Evolutionary conservation across 2,797 vertebrate genomes (phyloP).

Genomic region (Schizopygopsis pylzovi): DNA sequence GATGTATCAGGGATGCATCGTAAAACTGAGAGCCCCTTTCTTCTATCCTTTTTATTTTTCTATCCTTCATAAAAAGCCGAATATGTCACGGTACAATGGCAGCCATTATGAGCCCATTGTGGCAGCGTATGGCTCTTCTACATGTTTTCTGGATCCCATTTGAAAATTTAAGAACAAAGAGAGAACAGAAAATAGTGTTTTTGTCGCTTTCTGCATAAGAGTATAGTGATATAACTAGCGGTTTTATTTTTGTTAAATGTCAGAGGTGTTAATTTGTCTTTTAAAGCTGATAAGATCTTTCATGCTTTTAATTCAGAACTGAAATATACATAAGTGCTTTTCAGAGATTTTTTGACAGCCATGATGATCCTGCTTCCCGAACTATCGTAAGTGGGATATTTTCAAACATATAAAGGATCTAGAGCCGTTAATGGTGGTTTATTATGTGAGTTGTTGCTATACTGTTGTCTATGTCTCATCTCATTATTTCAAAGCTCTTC

Average conservation of each 20-base stretch:
- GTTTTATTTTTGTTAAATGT: conserved; percentile 6
- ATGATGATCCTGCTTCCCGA: not conserved
- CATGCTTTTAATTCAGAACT: conserved; percentile 1
- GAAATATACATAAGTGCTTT: conserved; percentile 13
- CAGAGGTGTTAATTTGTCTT: not conserved
- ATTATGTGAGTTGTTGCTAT: not conserved
- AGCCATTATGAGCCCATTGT: conserved; percentile 5
- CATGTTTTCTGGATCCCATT: not conserved
- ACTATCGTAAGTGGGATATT: not conserved
- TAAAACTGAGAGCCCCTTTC: conserved; percentile 17
- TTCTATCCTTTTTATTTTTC: conserved; percentile 20
- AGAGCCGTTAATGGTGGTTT: not conserved
- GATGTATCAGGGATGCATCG: conserved; percentile 23
- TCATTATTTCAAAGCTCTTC: conserved; percentile 8
- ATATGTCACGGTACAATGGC: not conserved
- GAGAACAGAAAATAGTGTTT: too few species aligned
- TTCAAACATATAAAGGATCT: not conserved
- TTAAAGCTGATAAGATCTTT: conserved; percentile 10
- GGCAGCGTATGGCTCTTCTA: conserved; percentile 4
- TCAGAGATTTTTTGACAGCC: not conserved
- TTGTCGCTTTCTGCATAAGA: not conserved
- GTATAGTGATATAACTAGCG: not conserved
- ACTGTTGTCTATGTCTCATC: conserved; percentile 10
- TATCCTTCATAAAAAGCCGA: conserved; percentile 1
- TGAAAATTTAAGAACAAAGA: conserved; percentile 18